These are phyloP conservation scores for Apamea sordens DNA, from an alignment of 2,888 invertebrate genomes.

Conservation along the genomic window DNA sequence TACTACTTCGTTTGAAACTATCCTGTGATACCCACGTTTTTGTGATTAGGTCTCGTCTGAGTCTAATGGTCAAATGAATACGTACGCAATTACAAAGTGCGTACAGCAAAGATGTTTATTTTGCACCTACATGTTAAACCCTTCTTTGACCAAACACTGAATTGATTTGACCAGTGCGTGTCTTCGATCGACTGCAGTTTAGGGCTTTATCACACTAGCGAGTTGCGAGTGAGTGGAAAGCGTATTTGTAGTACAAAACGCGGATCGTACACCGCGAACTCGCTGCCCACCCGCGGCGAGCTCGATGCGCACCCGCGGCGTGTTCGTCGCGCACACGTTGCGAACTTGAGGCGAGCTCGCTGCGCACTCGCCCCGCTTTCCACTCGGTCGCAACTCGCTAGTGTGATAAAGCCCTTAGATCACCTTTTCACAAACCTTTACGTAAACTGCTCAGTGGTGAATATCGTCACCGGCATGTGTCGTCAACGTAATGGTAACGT, in stretches of 20 bases:
- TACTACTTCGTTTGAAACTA: not conserved
- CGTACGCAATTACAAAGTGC: not conserved
- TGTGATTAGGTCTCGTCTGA: not conserved
- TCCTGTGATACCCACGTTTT: not conserved
- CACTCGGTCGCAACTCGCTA: too few species aligned
- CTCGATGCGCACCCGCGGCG: too few species aligned
- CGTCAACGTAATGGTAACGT: conserved; percentile 14
- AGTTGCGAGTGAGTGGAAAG: too few species aligned
- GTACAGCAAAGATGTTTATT: not conserved
- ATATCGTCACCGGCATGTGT: not conserved
- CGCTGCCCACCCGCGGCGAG: too few species aligned
- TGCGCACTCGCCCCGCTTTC: too few species aligned
- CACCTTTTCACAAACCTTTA: conserved; percentile 8
- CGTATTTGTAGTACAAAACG: too few species aligned
- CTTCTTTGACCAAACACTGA: not conserved
- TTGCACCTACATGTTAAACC: not conserved
- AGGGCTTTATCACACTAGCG: too few species aligned
- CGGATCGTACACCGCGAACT: too few species aligned
- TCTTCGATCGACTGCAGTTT: conserved; percentile 33
- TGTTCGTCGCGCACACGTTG: too few species aligned
- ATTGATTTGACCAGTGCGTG: not conserved
- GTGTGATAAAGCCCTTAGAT: too few species aligned
- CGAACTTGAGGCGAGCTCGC: too few species aligned
- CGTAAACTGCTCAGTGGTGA: not conserved
- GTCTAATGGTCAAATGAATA: not conserved